Conservation (phyloP, 2,888 invertebrate genomes). For the Rhodophaea formosa region DNA sequence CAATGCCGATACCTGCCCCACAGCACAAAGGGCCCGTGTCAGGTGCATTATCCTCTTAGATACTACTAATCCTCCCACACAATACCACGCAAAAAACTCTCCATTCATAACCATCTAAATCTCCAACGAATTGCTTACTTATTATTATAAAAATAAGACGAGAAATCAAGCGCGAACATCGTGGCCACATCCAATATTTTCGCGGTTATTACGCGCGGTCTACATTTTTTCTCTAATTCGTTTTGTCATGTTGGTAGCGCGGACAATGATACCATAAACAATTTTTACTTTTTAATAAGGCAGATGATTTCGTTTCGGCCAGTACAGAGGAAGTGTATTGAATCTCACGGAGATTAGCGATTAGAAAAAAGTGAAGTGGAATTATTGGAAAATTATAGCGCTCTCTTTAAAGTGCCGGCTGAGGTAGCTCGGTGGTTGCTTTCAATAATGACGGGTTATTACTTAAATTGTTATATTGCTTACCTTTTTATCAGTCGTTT, state of each 20-base stretch:
- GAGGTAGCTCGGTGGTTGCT: constrained; percentile 39
- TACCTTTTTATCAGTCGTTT: background rate
- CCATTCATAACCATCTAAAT: constrained; percentile 71
- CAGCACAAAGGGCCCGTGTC: constrained; percentile 52
- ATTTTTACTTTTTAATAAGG: constrained; percentile 56
- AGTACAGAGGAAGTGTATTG: constrained; percentile 67
- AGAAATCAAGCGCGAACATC: constrained; percentile 52
- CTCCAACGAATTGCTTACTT: constrained; percentile 55
- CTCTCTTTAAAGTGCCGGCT: constrained; percentile 48
- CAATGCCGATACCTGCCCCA: constrained; percentile 59
- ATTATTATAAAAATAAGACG: constrained; percentile 44
- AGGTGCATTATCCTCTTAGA: constrained; percentile 74
- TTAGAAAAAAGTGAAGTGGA: constrained; percentile 70
- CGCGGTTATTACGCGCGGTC: constrained; percentile 63
- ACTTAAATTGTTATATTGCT: constrained; percentile 15
- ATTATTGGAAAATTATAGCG: constrained; percentile 72
- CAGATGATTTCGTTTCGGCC: constrained; percentile 61
- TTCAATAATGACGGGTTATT: constrained; percentile 48
- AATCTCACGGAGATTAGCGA: constrained; percentile 73
- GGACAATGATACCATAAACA: constrained; percentile 70
- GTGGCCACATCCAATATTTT: constrained; percentile 48
- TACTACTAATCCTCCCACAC: constrained; percentile 60
- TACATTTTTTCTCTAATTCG: constrained; percentile 54
- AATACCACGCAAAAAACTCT: constrained; percentile 56
- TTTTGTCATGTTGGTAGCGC: constrained; percentile 66